Evolutionary conservation across 2,113 vertebrate species (phyloP).

Genomic region (Prietella phreatophila): DNA sequence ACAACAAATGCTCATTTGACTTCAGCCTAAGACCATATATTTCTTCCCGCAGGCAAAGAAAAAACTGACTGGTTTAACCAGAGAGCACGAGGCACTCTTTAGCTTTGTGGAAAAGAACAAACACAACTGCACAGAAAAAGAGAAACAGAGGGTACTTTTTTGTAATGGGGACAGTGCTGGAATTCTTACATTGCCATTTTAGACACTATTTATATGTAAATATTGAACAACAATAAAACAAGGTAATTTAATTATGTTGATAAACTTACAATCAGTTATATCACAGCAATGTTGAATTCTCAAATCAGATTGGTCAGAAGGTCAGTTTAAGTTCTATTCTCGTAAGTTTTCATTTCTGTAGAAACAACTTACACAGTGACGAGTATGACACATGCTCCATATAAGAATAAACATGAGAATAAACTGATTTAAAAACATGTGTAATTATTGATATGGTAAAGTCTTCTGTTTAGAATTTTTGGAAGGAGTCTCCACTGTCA

Average conservation of each 20-base stretch:
- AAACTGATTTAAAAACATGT: too few relatives aligned
- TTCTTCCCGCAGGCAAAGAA: slow-evolving; percentile 75
- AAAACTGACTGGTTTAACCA: slow-evolving; percentile 77
- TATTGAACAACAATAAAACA: background rate
- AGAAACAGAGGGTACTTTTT: slow-evolving; percentile 77
- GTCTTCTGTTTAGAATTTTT: background rate
- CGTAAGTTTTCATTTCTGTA: background rate
- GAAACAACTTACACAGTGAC: background rate
- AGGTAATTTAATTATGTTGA: background rate
- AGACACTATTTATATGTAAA: background rate
- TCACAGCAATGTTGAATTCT: background rate
- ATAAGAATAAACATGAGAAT: too few relatives aligned
- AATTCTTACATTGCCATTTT: background rate
- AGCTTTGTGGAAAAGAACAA: slow-evolving; percentile 80
- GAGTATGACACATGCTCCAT: too few relatives aligned
- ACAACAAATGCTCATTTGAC: background rate
- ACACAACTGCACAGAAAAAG: slow-evolving; percentile 75
- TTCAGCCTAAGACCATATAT: slow-evolving; percentile 15
- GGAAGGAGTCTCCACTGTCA: background rate
- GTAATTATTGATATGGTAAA: background rate
- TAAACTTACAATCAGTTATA: background rate
- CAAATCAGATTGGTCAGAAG: too few relatives aligned
- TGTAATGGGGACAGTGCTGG: background rate
- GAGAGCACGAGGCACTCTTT: slow-evolving; percentile 81
- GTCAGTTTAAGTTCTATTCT: too few relatives aligned